Conservation (phyloP, 23 tunicate genomes). For the Aplidium turbinatum region DNA sequence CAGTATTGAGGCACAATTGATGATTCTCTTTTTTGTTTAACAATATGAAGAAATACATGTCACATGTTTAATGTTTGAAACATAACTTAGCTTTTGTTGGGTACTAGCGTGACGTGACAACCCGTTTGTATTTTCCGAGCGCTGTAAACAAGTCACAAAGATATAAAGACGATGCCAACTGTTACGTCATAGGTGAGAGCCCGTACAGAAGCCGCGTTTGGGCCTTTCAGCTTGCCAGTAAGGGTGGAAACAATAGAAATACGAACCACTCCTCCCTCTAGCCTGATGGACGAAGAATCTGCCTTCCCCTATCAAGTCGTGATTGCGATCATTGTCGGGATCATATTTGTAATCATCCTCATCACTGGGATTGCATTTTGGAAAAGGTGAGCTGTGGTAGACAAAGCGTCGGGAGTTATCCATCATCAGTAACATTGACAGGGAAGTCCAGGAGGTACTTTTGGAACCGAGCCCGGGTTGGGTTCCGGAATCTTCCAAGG, state of each 20-base stretch:
- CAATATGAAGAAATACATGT: not conserved
- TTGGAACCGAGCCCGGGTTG: too few relatives aligned
- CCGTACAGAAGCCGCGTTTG: slow-evolving; percentile 62
- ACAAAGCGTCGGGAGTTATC: not conserved
- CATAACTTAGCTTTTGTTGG: too few relatives aligned
- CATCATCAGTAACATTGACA: too few relatives aligned
- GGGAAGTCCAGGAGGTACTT: too few relatives aligned
- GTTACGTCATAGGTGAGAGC: slow-evolving; percentile 71
- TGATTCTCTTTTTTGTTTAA: not conserved
- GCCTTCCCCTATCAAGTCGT: slow-evolving; percentile 27
- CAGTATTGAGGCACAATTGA: not conserved
- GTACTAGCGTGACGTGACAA: not conserved
- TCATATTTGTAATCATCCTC: slow-evolving; percentile 39
- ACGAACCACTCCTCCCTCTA: slow-evolving; percentile 5
- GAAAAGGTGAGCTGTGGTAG: slow-evolving; percentile 40
- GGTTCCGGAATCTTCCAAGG: too few relatives aligned
- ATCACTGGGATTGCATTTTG: slow-evolving; percentile 45
- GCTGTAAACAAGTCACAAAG: too few relatives aligned
- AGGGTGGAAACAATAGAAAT: slow-evolving; percentile 25
- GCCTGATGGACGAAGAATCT: not conserved
- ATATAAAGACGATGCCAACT: not conserved
- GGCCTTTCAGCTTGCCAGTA: slow-evolving; percentile 71
- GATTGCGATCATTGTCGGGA: slow-evolving; percentile 61
- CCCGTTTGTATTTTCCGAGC: not conserved
- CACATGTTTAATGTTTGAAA: not conserved